A percentile compares a stretch with the other conserved stretches of the same genome.
These are phyloP conservation scores for Epizoanthus scotinus DNA, from an alignment of 92 coral and sea anemone species.

Conservation along the genomic window DNA sequence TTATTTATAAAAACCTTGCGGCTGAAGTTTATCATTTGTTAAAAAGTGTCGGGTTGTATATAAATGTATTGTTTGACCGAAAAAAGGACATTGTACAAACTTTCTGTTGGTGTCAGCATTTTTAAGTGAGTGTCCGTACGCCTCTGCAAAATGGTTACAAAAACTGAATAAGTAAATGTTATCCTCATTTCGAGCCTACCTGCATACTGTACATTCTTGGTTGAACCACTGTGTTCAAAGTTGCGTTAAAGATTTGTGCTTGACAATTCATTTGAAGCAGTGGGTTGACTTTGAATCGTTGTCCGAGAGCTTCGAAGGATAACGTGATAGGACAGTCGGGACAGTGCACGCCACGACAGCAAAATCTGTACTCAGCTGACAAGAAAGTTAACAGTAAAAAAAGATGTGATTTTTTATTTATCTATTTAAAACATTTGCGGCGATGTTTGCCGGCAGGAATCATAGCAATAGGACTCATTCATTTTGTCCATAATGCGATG, in stretches of 20 bases:
- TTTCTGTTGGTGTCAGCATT: not conserved
- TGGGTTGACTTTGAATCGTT: slow-evolving; percentile 51
- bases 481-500: too few relatives aligned
- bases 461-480: too few relatives aligned
- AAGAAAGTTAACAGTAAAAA: too few relatives aligned
- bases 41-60: too few relatives aligned
- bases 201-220: slow-evolving; percentile 53
- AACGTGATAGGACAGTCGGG: slow-evolving; percentile 59
- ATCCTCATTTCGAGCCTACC: slow-evolving; percentile 17
- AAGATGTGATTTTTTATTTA: too few relatives aligned
- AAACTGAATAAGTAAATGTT: not conserved
- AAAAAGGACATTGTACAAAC: too few relatives aligned
- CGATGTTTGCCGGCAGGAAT: too few relatives aligned
- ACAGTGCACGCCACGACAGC: slow-evolving; percentile 70
- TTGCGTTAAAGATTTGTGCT: slow-evolving; percentile 38
- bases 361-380: slow-evolving; percentile 59
- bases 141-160: slow-evolving; percentile 9
- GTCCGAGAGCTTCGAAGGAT: slow-evolving; percentile 41
- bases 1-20: too few relatives aligned
- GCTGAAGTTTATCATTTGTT: too few relatives aligned
- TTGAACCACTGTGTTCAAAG: slow-evolving; percentile 49
- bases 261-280: slow-evolving; percentile 55
- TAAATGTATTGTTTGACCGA: too few relatives aligned
- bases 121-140: too few relatives aligned
- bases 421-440: too few relatives aligned